Evolutionary conservation across 2,797 vertebrate genomes (phyloP), one percentile per base, ranked within the genome.

Genomic region (Pseudochirops cupreus): DNA sequence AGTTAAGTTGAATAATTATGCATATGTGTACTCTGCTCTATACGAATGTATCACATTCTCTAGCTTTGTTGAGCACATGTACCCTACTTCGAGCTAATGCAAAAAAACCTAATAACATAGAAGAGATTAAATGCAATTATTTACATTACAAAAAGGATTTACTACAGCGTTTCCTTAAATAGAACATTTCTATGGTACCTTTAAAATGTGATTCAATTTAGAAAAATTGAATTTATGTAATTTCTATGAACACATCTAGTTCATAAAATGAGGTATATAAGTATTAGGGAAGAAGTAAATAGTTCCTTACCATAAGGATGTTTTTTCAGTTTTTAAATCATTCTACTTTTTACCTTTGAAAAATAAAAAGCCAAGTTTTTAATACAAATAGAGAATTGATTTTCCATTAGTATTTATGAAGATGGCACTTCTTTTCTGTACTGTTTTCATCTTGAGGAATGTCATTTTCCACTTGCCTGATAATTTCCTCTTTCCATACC

Each of bases 381-480:
- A 97, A 94, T 93, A 94, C 7, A 95, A 46, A 74, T 74, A 95
- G 28, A 95, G 2, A 95, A 94, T 90, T 92, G 21, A 89, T 74
- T 97, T 94, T 95, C 92, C 56, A 53, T 94, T 93, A 93, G 82
- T 89, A 96, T 90, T 97, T 96, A 95, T 55, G 89, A 95, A 95
- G 74, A 92, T 67, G 74, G 58, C 53, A 92, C 92, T 92, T 96
- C 59, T 95, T 95, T 95, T 90, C 55, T 95, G 54, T 26, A 92
- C 91, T 33, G 95, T 90, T 10, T 95, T 93, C 58, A 94, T 95
- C 96, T 96, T 93, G n/a, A 97, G 93, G 94, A 53, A 91, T 31
- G 95, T 59, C n/a, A 92, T 94, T 96, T 97, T 90, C 89, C 21
- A 89, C 87, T 96, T 96, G 93, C 91, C 87, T 55, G 54, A 82